Percentiles rank a stretch among this genome's conserved stretches.
Evolutionary conservation across 2,797 vertebrate genomes (phyloP).

Genomic region (Alectoris magna): DNA sequence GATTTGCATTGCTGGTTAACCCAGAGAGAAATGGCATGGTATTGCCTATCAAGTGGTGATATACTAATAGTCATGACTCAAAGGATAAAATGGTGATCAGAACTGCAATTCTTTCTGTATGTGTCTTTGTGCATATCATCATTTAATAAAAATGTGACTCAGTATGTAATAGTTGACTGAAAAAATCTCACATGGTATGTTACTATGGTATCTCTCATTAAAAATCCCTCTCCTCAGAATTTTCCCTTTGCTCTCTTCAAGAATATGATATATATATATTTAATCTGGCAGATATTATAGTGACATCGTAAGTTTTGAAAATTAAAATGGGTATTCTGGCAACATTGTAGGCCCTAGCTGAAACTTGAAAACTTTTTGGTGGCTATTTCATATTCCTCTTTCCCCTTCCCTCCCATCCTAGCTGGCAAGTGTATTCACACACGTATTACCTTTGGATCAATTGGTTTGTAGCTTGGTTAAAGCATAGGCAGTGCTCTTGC

Average conservation of each 20-base stretch:
- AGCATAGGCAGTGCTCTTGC: constrained; percentile 45
- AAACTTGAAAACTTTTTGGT: constrained; percentile 24
- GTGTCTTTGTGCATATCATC: background rate
- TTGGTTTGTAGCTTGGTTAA: constrained; percentile 57
- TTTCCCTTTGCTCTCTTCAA: background rate
- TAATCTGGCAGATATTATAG: background rate
- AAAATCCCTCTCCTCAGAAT: background rate
- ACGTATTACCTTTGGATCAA: constrained; percentile 42
- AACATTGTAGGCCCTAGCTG: background rate
- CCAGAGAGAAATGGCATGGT: background rate
- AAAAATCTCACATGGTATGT: background rate
- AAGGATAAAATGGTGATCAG: constrained; percentile 3
- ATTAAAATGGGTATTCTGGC: constrained; percentile 11
- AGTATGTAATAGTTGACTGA: background rate
- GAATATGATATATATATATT: background rate
- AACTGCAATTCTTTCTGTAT: background rate
- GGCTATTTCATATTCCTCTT: background rate
- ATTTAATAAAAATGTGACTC: background rate
- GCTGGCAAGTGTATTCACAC: constrained; percentile 21
- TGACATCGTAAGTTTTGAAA: background rate
- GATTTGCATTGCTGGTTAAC: background rate
- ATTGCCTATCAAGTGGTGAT: background rate
- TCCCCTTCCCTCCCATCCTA: background rate
- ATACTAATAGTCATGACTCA: background rate
- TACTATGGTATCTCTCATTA: background rate